Evolutionary conservation across 2,113 vertebrate species (phyloP).

Genomic region (Echinops telfairi): DNA sequence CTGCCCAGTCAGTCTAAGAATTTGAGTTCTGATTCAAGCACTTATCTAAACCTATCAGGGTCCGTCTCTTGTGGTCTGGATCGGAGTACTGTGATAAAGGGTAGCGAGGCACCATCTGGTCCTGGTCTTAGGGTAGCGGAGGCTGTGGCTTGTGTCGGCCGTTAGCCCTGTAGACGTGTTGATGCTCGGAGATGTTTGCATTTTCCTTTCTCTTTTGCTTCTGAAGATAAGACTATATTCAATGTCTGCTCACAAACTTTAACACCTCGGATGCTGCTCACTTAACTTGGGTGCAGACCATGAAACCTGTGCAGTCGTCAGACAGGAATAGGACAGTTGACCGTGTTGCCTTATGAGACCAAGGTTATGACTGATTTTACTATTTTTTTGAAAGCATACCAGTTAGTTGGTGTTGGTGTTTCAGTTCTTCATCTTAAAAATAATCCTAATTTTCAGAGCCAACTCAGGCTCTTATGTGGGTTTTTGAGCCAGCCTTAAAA

Average conservation of each 20-base stretch:
- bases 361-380: not conserved
- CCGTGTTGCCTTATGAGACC: not conserved
- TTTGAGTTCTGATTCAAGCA: not conserved
- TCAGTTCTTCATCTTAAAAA: not conserved
- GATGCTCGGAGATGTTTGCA: not conserved
- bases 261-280: not conserved
- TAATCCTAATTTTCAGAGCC: not conserved
- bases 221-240: not conserved
- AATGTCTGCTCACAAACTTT: not conserved
- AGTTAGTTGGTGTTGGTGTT: not conserved
- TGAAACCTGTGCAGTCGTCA: not conserved
- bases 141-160: not conserved
- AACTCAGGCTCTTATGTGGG: not conserved
- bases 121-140: not conserved
- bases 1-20: not conserved
- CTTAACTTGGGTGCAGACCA: not conserved
- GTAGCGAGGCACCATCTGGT: not conserved
- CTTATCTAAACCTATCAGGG: not conserved
- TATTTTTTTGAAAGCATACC: not conserved
- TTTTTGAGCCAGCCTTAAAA: not conserved
- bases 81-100: not conserved
- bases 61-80: not conserved
- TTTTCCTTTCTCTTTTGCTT: not conserved
- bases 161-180: not conserved
- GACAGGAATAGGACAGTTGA: no score